phyloP scores from a whole-genome alignment of 2,888 invertebrate species.

The Cecidostiba fungosa region DNA sequence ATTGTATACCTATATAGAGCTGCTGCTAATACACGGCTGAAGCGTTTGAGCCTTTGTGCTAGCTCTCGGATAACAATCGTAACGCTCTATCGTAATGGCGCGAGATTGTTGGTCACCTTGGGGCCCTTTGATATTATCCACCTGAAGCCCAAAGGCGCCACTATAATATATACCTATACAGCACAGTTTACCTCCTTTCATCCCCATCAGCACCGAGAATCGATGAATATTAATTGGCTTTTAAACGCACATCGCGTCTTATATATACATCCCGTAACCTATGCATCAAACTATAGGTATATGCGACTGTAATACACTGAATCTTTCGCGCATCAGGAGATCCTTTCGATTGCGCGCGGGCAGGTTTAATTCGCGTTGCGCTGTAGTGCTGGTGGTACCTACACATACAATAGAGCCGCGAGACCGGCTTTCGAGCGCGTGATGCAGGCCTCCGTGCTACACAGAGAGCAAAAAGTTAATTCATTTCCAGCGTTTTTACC shows the following conservation, averaged over 20 bases:
- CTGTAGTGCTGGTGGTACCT: slow-evolving; percentile 63
- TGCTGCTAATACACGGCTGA: not conserved
- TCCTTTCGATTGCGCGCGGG: slow-evolving; percentile 66
- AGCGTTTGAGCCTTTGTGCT: slow-evolving; percentile 51
- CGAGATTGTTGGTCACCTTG: slow-evolving; percentile 74
- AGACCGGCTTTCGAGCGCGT: slow-evolving; percentile 62
- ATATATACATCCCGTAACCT: slow-evolving; percentile 16
- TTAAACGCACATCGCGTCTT: slow-evolving; percentile 53
- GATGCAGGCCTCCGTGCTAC: slow-evolving; percentile 61
- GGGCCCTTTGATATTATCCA: slow-evolving; percentile 50
- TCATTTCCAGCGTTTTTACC: slow-evolving; percentile 77
- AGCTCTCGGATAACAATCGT: slow-evolving; percentile 71
- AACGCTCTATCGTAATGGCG: slow-evolving; percentile 75
- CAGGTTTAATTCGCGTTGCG: slow-evolving; percentile 61
- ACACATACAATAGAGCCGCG: slow-evolving; percentile 66
- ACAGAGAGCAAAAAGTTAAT: slow-evolving; percentile 77
- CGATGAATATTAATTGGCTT: slow-evolving; percentile 62
- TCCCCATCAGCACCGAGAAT: slow-evolving; percentile 29
- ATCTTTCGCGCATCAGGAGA: not conserved
- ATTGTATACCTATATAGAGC: no score
- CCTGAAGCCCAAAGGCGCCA: slow-evolving; percentile 7
- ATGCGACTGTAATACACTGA: not conserved
- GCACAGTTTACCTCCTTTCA: slow-evolving; percentile 43
- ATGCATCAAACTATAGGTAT: slow-evolving; percentile 65
- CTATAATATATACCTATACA: not conserved